Evolutionary conservation across 2,888 invertebrate species (phyloP).

Genomic region (Opisthograptis luteolata): DNA sequence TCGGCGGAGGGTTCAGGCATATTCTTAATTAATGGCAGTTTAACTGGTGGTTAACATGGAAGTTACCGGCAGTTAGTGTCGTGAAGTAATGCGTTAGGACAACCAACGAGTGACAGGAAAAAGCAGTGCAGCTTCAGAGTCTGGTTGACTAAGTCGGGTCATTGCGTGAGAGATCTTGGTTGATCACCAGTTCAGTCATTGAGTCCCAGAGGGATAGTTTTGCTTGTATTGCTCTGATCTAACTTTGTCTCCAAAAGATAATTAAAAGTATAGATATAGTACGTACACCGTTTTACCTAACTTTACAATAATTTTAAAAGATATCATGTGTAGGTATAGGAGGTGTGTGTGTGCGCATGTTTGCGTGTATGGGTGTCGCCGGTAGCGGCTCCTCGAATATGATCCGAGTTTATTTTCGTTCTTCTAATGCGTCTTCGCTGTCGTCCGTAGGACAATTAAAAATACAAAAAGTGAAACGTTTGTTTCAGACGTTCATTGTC

Average conservation of each 20-base stretch:
- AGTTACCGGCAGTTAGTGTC: conserved; percentile 32
- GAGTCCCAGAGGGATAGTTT: too few relatives aligned
- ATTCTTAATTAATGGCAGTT: conserved; percentile 64
- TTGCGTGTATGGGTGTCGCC: too few relatives aligned
- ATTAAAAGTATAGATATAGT: background rate
- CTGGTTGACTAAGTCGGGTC: too few relatives aligned
- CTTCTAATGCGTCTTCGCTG: conserved; percentile 81
- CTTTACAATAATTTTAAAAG: conserved; percentile 13
- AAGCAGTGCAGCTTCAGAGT: too few relatives aligned
- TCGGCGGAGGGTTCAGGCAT: conserved; percentile 41
- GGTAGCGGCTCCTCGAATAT: conserved; percentile 68
- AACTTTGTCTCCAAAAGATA: too few relatives aligned
- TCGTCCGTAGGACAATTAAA: conserved; percentile 83
- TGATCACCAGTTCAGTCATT: background rate
- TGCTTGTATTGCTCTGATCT: too few relatives aligned
- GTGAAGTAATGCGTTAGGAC: conserved; percentile 1
- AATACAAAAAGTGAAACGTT: conserved; percentile 83
- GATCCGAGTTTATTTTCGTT: conserved; percentile 81
- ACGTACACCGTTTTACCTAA: conserved; percentile 20
- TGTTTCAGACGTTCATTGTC: conserved; percentile 85
- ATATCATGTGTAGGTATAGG: conserved; percentile 28
- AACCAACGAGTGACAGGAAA: background rate
- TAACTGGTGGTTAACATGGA: conserved; percentile 60
- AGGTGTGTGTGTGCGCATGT: too few relatives aligned
- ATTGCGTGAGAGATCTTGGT: background rate